Evolutionary conservation across 1,140 invertebrate species (phyloP).

Genomic region (Semibalanus balanoides): DNA sequence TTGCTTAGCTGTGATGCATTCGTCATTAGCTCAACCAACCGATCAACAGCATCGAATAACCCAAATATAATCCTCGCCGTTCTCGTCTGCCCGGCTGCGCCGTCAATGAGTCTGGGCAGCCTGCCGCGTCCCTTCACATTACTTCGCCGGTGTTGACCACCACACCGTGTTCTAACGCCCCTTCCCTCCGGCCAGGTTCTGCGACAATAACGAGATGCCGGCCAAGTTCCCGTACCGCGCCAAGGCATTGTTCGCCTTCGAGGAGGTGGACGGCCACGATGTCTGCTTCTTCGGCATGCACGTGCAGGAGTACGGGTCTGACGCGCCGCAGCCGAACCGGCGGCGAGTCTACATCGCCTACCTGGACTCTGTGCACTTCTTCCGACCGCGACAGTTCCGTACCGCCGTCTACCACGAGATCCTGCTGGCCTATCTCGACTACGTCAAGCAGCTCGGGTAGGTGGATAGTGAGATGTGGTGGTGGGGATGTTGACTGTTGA

Average conservation of each 20-base stretch:
- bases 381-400: slow-evolving; percentile 87
- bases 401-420: slow-evolving; percentile 99
- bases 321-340: slow-evolving; percentile 86
- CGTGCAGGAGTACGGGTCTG: slow-evolving; percentile 99
- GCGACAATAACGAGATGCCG: slow-evolving; percentile 71
- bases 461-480: no score
- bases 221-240: slow-evolving; percentile 93
- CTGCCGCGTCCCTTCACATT: no score
- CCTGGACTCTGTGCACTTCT: slow-evolving; percentile 98
- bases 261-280: slow-evolving; percentile 94
- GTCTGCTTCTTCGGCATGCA: slow-evolving; percentile 99
- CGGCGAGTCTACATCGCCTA: slow-evolving; percentile 98
- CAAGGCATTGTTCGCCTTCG: slow-evolving; percentile 98
- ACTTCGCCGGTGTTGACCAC: no score
- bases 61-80: no score
- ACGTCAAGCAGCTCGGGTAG: slow-evolving; percentile 88
- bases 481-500: no score
- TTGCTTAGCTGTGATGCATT: no score
- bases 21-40: no score
- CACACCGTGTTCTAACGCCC: no score
- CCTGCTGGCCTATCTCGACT: slow-evolving; percentile 95
- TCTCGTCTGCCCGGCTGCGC: no score
- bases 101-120: no score
- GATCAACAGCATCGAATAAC: no score
- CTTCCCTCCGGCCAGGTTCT: slow-evolving; percentile 48